Evolutionary conservation across 2,888 invertebrate genomes (phyloP).

Genomic region (Frankliniella intonsa): DNA sequence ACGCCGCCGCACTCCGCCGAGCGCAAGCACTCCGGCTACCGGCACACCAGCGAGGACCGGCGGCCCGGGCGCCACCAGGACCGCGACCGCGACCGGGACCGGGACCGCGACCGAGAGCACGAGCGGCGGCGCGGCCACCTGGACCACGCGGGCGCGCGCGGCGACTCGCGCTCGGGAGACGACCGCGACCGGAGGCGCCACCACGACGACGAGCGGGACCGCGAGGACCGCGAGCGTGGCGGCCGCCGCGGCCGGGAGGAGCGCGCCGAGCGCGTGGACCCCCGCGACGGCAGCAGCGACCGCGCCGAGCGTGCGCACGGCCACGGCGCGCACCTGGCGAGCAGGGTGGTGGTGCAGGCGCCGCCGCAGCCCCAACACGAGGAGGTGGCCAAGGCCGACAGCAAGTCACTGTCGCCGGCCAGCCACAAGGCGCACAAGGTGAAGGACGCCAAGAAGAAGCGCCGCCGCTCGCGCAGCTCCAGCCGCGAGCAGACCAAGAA

Average conservation of each 20-base stretch:
- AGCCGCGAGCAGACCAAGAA: conserved; percentile 34
- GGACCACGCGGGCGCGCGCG: background rate
- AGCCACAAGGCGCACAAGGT: conserved; percentile 8
- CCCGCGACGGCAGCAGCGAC: background rate
- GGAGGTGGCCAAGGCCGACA: background rate
- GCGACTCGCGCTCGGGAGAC: background rate
- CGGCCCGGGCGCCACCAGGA: background rate
- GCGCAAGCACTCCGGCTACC: conserved; percentile 16
- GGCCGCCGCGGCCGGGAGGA: background rate
- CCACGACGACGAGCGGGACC: background rate
- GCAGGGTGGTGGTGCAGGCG: conserved; percentile 31
- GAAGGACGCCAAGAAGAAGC: conserved; percentile 9
- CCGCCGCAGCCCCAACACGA: conserved; percentile 26
- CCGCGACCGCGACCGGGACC: background rate
- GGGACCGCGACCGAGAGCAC: background rate
- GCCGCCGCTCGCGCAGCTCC: conserved; percentile 7
- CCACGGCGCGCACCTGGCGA: conserved; percentile 9
- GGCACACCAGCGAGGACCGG: conserved; percentile 7
- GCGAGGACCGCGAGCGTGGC: conserved; percentile 12
- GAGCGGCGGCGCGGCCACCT: background rate
- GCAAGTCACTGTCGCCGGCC: background rate
- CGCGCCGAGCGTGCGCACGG: background rate
- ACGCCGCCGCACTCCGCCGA: background rate
- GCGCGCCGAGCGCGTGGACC: background rate
- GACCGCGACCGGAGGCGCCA: background rate